phyloP scores from a whole-genome alignment of 2,888 invertebrate genomes.

The Acronicta alni region DNA sequence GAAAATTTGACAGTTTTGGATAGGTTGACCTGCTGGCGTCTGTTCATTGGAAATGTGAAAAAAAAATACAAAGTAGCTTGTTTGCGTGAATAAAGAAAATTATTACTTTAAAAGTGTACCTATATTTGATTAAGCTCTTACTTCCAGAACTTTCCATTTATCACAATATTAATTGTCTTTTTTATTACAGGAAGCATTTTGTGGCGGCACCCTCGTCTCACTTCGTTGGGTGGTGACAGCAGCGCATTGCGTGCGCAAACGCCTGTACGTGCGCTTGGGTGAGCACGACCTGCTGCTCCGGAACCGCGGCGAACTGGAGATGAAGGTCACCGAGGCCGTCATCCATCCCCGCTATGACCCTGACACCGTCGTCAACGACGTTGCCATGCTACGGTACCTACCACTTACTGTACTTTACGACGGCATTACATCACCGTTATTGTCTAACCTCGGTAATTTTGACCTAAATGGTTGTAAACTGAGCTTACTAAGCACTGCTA shows the following conservation, averaged over 20 bases:
- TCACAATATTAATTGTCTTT: constrained; percentile 2
- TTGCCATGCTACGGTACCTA: constrained; percentile 93
- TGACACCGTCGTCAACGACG: constrained; percentile 97
- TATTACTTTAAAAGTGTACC: too few species aligned
- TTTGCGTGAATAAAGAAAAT: too few species aligned
- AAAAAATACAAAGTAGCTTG: too few species aligned
- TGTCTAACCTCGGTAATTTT: constrained; percentile 30
- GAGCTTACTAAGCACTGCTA: constrained; percentile 14
- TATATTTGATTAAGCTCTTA: too few species aligned
- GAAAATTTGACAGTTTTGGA: too few species aligned
- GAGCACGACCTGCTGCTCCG: constrained; percentile 94
- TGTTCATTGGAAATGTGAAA: too few species aligned
- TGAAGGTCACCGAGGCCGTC: constrained; percentile 92
- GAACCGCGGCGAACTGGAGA: constrained; percentile 94
- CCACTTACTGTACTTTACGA: constrained; percentile 22
- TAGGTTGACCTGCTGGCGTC: too few species aligned
- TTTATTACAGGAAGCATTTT: constrained; percentile 93
- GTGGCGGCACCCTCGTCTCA: constrained; percentile 95
- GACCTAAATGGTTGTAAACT: constrained; percentile 25
- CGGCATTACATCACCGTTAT: constrained; percentile 27
- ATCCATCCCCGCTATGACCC: constrained; percentile 96
- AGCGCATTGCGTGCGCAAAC: constrained; percentile 95
- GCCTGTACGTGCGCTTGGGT: constrained; percentile 94
- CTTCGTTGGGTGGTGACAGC: constrained; percentile 96
- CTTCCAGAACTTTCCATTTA: too few species aligned